A percentile compares a stretch with the other conserved stretches of the same genome.
Conservation (phyloP, 23 tunicate species). For the Clavelina lepadiformis region DNA sequence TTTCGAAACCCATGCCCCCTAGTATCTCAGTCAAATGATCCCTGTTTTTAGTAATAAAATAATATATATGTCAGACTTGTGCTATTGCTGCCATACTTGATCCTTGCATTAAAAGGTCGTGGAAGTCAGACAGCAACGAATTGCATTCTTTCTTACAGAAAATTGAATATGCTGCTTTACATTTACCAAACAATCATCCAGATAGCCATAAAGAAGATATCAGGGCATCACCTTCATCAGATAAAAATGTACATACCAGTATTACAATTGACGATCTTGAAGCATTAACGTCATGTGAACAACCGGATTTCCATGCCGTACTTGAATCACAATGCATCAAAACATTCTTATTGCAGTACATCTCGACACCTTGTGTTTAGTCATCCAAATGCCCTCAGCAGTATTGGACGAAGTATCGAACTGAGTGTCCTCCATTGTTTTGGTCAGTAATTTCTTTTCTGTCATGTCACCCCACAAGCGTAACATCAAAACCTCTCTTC, state of each 20-base stretch:
- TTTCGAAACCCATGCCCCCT: constrained; percentile 2
- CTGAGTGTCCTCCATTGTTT: constrained; percentile 18
- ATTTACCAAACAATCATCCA: not conserved
- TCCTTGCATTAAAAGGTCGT: constrained; percentile 27
- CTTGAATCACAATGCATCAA: not conserved
- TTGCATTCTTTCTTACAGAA: not conserved
- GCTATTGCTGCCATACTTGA: constrained; percentile 11
- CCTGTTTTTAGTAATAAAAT: not conserved
- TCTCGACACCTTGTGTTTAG: not conserved
- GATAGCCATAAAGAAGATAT: not conserved
- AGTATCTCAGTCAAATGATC: constrained; percentile 1
- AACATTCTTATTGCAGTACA: constrained; percentile 4
- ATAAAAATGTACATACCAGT: not conserved
- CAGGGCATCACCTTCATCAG: constrained; percentile 4
- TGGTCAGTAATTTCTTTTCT: constrained; percentile 6
- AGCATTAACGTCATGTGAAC: no score
- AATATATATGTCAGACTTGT: not conserved
- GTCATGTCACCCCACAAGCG: constrained; percentile 20
- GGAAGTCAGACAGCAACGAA: not conserved
- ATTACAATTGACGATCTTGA: no score
- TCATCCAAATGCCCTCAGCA: not conserved
- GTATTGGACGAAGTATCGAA: constrained; percentile 7
- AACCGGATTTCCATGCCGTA: no score
- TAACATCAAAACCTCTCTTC: constrained; percentile 16
- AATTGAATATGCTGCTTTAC: not conserved